phyloP scores from a whole-genome alignment of 2,113 vertebrate genomes.

The Zootoca vivipara region DNA sequence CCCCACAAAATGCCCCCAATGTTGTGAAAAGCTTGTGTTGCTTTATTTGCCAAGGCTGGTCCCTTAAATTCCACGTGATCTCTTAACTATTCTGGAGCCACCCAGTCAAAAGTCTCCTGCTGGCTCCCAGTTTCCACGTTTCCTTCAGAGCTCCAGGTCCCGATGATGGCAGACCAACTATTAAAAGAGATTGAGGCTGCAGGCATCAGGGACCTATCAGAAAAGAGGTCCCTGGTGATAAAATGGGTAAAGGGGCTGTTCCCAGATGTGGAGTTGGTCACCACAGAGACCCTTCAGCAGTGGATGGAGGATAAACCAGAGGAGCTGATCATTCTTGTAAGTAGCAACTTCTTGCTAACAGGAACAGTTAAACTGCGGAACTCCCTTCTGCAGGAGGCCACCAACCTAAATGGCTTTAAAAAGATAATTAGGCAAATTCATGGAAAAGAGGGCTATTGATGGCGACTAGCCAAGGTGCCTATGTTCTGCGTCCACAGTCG shows the following conservation, averaged over 20 bases:
- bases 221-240: neutral
- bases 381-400: too few species aligned
- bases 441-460: too few species aligned
- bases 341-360: neutral
- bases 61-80: too few species aligned
- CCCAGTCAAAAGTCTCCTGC: neutral
- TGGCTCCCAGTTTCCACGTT: neutral
- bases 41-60: neutral
- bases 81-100: neutral
- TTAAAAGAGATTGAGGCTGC: neutral
- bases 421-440: too few species aligned
- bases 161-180: neutral
- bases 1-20: too few species aligned
- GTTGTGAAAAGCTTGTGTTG: too few species aligned
- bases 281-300: neutral
- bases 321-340: constrained; percentile 22
- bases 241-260: neutral
- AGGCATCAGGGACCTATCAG: neutral
- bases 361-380: too few species aligned
- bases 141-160: neutral
- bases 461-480: too few species aligned
- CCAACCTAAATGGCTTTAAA: too few species aligned
- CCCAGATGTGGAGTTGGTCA: neutral
- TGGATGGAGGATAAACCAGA: neutral
- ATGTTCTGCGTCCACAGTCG: too few species aligned